Evolutionary conservation across 2,113 vertebrate species (phyloP).

Genomic region (Melanotaenia duboulayi): DNA sequence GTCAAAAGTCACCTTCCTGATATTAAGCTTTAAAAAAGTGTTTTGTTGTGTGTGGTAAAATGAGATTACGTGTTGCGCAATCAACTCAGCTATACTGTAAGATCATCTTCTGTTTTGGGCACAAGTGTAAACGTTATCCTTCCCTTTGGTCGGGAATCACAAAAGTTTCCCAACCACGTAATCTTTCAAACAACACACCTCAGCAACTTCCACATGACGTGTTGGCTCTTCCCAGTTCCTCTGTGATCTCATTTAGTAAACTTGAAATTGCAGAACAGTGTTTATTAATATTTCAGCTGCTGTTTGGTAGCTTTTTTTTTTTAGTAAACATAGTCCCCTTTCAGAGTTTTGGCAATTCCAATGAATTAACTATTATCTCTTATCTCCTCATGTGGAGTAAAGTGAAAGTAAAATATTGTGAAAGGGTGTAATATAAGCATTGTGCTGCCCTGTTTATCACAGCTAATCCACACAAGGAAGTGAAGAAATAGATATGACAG

Average conservation of each 20-base stretch:
- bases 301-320: neutral
- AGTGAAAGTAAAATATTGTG: neutral
- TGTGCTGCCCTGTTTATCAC: neutral
- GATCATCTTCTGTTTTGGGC: conserved; percentile 26
- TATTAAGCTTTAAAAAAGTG: neutral
- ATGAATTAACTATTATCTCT: neutral
- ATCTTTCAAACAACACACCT: conserved; percentile 30
- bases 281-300: neutral
- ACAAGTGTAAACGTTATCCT: conserved; percentile 48
- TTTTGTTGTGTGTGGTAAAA: conserved; percentile 12
- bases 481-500: conserved; percentile 38
- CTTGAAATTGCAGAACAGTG: neutral
- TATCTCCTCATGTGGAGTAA: neutral
- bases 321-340: neutral
- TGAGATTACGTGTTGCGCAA: conserved; percentile 37
- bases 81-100: conserved; percentile 22
- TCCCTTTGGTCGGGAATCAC: conserved; percentile 41
- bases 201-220: conserved; percentile 50
- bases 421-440: neutral
- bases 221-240: conserved; percentile 6
- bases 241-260: conserved; percentile 15
- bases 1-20: neutral
- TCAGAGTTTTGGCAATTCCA: neutral
- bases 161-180: conserved; percentile 47
- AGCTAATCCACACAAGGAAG: conserved; percentile 20